Evolutionary conservation across 2,797 vertebrate genomes (phyloP).

Genomic region (Notoglanidium macrostoma): DNA sequence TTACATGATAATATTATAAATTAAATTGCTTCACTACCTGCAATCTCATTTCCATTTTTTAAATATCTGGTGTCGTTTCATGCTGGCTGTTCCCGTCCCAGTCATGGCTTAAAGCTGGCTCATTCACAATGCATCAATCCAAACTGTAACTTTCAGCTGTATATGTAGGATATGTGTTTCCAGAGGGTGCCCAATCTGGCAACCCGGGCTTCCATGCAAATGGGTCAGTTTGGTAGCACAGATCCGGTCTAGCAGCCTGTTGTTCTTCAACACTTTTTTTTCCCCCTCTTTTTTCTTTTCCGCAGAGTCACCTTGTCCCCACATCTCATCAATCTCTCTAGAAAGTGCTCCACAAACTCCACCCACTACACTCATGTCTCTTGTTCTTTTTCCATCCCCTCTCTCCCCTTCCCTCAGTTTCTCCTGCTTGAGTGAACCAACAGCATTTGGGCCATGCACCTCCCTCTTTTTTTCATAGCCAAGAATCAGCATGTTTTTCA

Average conservation of each 20-base stretch:
- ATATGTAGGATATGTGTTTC: not conserved
- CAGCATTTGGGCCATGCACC: not conserved
- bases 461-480: not conserved
- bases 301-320: conserved; percentile 46
- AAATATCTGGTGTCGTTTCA: not conserved
- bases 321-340: conserved; percentile 41
- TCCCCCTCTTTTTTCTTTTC: not conserved
- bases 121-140: not conserved
- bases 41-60: conserved; percentile 12
- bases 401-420: conserved; percentile 4
- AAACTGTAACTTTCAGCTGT: not conserved
- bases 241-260: conserved; percentile 22
- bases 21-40: not conserved
- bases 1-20: conserved; percentile 2
- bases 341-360: conserved; percentile 19
- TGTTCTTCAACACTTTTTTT: conserved; percentile 29
- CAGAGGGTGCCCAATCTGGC: not conserved
- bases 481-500: conserved; percentile 18
- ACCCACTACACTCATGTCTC: conserved; percentile 8
- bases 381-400: not conserved
- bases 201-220: conserved; percentile 29
- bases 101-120: not conserved
- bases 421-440: conserved; percentile 10
- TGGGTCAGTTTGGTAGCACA: conserved; percentile 27
- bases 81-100: not conserved